Evolutionary conservation across 1,140 invertebrate genomes (phyloP).

Genomic region (Hyphantria cunea): DNA sequence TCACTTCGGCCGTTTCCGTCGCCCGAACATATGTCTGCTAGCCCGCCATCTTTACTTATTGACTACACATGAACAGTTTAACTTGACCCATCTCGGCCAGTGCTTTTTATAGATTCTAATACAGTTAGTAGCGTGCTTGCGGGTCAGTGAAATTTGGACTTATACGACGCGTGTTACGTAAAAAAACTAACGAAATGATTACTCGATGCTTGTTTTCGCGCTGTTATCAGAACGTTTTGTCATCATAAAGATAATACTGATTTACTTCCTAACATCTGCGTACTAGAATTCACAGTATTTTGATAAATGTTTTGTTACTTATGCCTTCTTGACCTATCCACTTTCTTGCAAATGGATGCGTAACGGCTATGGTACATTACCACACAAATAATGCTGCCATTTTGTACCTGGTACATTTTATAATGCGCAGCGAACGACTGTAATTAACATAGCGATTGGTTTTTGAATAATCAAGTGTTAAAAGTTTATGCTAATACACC

Average conservation of each 20-base stretch:
- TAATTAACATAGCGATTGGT: neutral
- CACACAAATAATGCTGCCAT: too few relatives aligned
- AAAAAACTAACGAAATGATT: constrained; percentile 35
- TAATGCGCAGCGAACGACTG: neutral
- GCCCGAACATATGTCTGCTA: constrained; percentile 47
- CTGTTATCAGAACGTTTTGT: constrained; percentile 33
- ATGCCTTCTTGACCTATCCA: neutral
- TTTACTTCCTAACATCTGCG: constrained; percentile 32
- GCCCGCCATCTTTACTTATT: constrained; percentile 53
- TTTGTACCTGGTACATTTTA: neutral
- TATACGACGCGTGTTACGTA: constrained; percentile 36
- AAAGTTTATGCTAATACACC: neutral
- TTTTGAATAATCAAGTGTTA: neutral
- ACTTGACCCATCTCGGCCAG: constrained; percentile 44
- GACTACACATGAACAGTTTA: constrained; percentile 44
- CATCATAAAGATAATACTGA: constrained; percentile 34
- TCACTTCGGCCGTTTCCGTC: constrained; percentile 61
- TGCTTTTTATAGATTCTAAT: constrained; percentile 7
- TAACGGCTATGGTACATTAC: too few relatives aligned
- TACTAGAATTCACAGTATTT: neutral
- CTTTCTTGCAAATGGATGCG: too few relatives aligned
- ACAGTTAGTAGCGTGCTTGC: constrained; percentile 1
- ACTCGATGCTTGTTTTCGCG: constrained; percentile 33
- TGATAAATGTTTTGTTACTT: neutral
- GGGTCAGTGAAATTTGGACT: constrained; percentile 32